Conservation (phyloP, 2,113 vertebrate genomes). For the Aix galericulata region DNA sequence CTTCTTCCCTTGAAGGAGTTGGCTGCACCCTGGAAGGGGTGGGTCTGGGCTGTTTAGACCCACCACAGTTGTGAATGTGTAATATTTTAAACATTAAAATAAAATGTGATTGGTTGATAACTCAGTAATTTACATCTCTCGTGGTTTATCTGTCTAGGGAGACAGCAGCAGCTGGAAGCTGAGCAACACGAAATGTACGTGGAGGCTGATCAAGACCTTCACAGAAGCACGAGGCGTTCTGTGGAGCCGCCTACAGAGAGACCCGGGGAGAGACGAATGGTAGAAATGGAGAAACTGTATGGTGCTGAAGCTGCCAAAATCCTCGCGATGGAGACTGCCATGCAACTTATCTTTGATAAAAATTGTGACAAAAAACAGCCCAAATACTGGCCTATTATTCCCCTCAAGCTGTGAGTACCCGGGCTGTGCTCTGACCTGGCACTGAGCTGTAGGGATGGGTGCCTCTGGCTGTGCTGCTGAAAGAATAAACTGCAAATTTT, state of each 20-base stretch:
- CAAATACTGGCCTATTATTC: slow-evolving; percentile 97
- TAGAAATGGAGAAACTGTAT: slow-evolving; percentile 91
- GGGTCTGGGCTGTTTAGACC: neutral
- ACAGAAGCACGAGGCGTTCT: slow-evolving; percentile 63
- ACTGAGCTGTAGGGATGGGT: neutral
- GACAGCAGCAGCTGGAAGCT: slow-evolving; percentile 88
- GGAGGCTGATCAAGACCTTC: slow-evolving; percentile 87
- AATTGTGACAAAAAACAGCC: slow-evolving; percentile 91
- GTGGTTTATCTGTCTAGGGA: slow-evolving; percentile 74
- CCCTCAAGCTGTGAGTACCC: slow-evolving; percentile 84
- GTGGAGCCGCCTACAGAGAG: slow-evolving; percentile 81
- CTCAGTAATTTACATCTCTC: neutral
- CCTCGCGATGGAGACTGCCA: slow-evolving; percentile 91
- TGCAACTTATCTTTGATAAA: slow-evolving; percentile 92
- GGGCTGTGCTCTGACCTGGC: neutral
- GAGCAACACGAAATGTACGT: slow-evolving; percentile 82
- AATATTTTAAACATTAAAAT: neutral
- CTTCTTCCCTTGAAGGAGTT: neutral
- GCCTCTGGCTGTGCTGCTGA: neutral
- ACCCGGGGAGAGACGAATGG: slow-evolving; percentile 84
- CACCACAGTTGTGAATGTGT: neutral
- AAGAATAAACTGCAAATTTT: neutral
- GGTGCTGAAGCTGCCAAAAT: slow-evolving; percentile 87
- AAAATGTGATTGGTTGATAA: neutral
- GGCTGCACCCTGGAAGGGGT: neutral